Conservation (phyloP, 2,888 invertebrate genomes). For the Sarcophaga carnaria region DNA sequence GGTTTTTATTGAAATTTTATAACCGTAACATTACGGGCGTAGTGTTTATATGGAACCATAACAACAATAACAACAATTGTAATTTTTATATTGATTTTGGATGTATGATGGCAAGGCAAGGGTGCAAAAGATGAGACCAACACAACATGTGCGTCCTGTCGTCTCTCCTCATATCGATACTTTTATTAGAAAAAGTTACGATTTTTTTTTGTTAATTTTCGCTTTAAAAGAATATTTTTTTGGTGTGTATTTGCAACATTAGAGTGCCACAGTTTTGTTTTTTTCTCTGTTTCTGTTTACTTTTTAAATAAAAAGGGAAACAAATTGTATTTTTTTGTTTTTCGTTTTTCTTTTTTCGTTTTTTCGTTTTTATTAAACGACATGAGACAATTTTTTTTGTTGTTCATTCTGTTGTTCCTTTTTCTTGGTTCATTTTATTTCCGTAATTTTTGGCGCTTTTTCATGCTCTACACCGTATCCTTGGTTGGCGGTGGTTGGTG, state of each 20-base stretch:
- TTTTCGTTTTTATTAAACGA: conserved; percentile 2
- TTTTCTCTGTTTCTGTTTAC: too few species aligned
- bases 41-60: conserved; percentile 14
- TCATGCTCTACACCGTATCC: too few species aligned
- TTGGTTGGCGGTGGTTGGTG: too few species aligned
- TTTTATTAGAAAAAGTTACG: too few species aligned
- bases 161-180: too few species aligned
- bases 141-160: too few species aligned
- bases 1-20: conserved; percentile 60
- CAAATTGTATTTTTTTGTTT: conserved; percentile 18
- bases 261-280: conserved; percentile 40
- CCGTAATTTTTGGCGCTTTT: conserved; percentile 7
- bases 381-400: conserved; percentile 18
- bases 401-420: neutral
- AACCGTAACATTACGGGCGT: conserved; percentile 13
- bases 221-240: too few species aligned
- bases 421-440: conserved; percentile 6
- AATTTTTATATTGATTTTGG: neutral
- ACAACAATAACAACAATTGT: neutral
- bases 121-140: too few species aligned
- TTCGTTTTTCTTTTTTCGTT: neutral
- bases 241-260: conserved; percentile 40
- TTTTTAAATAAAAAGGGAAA: conserved; percentile 7
- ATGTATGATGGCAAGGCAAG: neutral
- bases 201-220: too few species aligned